phyloP scores from a whole-genome alignment of 2,113 vertebrate species.

The Thomomys bottae region DNA sequence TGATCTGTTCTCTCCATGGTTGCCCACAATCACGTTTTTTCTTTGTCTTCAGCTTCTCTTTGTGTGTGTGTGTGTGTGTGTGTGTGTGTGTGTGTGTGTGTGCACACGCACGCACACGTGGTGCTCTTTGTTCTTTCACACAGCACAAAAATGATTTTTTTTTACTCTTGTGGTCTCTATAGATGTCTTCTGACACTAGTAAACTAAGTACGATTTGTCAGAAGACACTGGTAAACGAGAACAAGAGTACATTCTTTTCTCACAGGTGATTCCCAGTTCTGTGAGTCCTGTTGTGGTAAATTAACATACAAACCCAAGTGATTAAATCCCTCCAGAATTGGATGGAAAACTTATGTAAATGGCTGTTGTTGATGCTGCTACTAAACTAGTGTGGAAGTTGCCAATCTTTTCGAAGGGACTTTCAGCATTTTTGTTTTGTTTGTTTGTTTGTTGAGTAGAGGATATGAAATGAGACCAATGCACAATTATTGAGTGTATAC shows the following conservation, averaged over 20 bases:
- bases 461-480: slow-evolving; percentile 23
- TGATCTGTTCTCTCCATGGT: not conserved
- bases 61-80: not conserved
- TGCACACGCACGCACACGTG: too few relatives aligned
- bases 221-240: slow-evolving; percentile 56
- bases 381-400: not conserved
- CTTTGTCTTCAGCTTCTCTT: not conserved
- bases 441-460: not conserved
- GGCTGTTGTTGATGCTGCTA: slow-evolving; percentile 24
- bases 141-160: slow-evolving; percentile 48
- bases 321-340: slow-evolving; percentile 53
- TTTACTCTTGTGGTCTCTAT: not conserved
- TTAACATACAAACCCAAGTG: slow-evolving; percentile 69
- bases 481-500: not conserved
- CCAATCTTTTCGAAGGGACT: slow-evolving; percentile 18
- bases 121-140: not conserved
- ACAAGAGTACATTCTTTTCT: slow-evolving; percentile 29
- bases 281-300: slow-evolving; percentile 25
- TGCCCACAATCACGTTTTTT: not conserved
- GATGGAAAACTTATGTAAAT: slow-evolving; percentile 66
- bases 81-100: not conserved
- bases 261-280: slow-evolving; percentile 37
- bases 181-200: slow-evolving; percentile 49
- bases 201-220: slow-evolving; percentile 32
- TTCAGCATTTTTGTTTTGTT: not conserved